Evolutionary conservation across 2,113 vertebrate genomes (phyloP).

Genomic region (Tretioscincus oriximinensis): DNA sequence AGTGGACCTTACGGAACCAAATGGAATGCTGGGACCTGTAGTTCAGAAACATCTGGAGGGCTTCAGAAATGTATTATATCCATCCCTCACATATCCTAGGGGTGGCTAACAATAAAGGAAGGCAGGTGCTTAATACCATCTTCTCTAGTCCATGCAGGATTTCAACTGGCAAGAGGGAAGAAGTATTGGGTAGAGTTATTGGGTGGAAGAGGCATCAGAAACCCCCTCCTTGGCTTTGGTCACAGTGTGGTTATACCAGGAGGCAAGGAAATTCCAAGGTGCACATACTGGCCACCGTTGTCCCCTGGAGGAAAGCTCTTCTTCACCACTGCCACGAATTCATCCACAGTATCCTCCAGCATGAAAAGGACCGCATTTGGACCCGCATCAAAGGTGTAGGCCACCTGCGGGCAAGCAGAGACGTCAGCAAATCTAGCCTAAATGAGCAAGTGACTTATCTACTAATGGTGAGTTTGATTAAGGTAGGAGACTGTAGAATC

Average conservation of each 20-base stretch:
- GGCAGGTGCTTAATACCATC: too few species aligned
- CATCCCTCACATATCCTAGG: too few species aligned
- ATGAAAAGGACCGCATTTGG: constrained; percentile 91
- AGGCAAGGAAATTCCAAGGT: not conserved
- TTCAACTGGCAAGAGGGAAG: not conserved
- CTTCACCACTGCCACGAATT: constrained; percentile 83
- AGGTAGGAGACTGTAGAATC: too few species aligned
- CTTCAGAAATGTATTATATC: too few species aligned
- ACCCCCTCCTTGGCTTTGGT: not conserved
- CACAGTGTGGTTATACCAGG: not conserved
- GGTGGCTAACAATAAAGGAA: too few species aligned
- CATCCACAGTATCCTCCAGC: constrained; percentile 77
- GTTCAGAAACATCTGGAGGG: too few species aligned
- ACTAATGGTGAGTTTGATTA: not conserved
- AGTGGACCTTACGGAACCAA: too few species aligned
- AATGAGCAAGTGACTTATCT: too few species aligned
- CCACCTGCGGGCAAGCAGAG: constrained; percentile 69
- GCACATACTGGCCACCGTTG: constrained; percentile 83
- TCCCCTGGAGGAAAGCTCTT: constrained; percentile 82
- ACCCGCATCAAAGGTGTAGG: constrained; percentile 93
- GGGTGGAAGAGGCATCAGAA: not conserved
- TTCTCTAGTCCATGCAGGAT: too few species aligned
- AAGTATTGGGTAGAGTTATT: not conserved
- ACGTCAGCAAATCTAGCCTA: not conserved
- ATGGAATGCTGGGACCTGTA: too few species aligned